Base-by-base conservation (phyloP, 1,140 invertebrate species). In the Eupristina koningsbergeri region DNA sequence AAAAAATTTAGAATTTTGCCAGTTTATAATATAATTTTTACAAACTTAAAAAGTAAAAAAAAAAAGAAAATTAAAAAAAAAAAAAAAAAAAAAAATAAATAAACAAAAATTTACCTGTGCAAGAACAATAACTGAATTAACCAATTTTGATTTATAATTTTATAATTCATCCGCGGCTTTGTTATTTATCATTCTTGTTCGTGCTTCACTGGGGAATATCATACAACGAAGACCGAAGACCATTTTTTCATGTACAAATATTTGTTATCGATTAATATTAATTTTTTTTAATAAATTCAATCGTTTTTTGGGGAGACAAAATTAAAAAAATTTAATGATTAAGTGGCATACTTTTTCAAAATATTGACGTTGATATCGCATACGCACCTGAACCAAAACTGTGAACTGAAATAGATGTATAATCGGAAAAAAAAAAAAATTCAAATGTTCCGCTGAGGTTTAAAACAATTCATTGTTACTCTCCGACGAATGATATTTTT, bases 81-180 rank as follows among this genome's bases (percentile, higher is more conserved):
- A n/a, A n/a, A n/a, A n/a, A 41, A 73, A 81, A 81, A 7, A 45
- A 74, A 74, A 81, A 41, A 58, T 39, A 71, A 50, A 53, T 34
- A 53, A 80, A 69, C 3, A 71, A 64, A 67, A 79, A 53, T n/a
- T n/a, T n/a, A n/a, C n/a, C n/a, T n/a, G 39, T 69, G 64, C 29
- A 67, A 69, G 78, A 80, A 80, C 64, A 53, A 80, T 69, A 69
- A 80, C 31, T n/a, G n/a, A n/a, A 80, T 69, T 69, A 7, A 26
- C 50, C 63, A 69, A 69, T 39, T 80, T 69, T 53, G 29, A 80
- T 80, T 26, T 80, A 47, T n/a, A n/a, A n/a, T n/a, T n/a, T n/a
- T n/a, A 80, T 50, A 31, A 58, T 77, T 39, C 34, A 31, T 39
- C 19, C 15, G 53, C 61, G 45, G 41, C 63, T 39, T 77, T 64